A percentile compares a stretch with the other conserved stretches of the same genome.
Evolutionary conservation across 2,797 vertebrate species (phyloP).

Genomic region (Chloroceryle inda): DNA sequence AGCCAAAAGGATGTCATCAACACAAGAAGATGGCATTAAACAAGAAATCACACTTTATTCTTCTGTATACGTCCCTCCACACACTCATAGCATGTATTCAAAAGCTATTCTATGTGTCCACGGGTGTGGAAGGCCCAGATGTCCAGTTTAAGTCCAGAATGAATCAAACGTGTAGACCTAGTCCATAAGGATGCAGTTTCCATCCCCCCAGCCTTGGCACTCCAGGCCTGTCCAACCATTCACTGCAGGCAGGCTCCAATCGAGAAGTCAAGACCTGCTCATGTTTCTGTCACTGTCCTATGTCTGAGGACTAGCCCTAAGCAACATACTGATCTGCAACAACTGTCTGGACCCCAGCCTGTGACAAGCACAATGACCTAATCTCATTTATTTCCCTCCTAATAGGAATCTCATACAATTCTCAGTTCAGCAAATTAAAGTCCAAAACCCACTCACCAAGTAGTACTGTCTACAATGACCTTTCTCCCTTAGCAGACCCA

Average conservation of each 20-base stretch:
- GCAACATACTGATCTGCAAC: not conserved
- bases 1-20: not conserved
- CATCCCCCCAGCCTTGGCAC: not conserved
- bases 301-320: not conserved
- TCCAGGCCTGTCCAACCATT: not conserved
- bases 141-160: not conserved
- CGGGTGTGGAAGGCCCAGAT: not conserved
- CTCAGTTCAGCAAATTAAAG: not conserved
- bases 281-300: not conserved
- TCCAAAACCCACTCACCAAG: not conserved
- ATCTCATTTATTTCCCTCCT: not conserved
- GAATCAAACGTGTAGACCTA: fast-evolving
- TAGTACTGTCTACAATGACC: not conserved
- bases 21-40: not conserved
- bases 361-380: not conserved
- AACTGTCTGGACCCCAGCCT: not conserved
- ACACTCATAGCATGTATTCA: fast-evolving
- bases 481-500: not conserved
- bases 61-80: not conserved
- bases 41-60: not conserved
- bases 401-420: not conserved
- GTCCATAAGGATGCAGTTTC: not conserved
- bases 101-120: not conserved
- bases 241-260: not conserved
- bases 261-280: not conserved